Percentiles rank a stretch among this genome's conserved stretches.
These are phyloP conservation scores for Neodiprion lecontei DNA, from an alignment of 1,140 invertebrate genomes.

Conservation along the genomic window DNA sequence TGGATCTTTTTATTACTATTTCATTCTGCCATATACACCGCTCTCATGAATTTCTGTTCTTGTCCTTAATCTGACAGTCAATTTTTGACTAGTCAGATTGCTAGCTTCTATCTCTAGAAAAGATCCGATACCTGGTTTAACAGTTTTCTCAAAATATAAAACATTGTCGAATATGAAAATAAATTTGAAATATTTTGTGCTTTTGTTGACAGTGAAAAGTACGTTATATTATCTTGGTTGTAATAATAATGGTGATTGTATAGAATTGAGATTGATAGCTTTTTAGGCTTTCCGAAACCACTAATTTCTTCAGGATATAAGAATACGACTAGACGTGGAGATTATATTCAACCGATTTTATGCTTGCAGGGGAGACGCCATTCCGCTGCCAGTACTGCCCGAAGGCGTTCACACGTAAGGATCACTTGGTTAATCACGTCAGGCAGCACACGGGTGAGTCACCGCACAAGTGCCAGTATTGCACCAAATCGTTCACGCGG, in stretches of 20 bases:
- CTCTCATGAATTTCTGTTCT: slow-evolving; percentile 37
- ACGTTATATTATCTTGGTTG: too few relatives aligned
- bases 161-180: too few relatives aligned
- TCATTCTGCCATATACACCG: slow-evolving; percentile 48
- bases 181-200: too few relatives aligned
- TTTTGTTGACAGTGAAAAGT: too few relatives aligned
- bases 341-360: slow-evolving; percentile 8
- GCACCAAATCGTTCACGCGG: slow-evolving; percentile 81
- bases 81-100: background rate
- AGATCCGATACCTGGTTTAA: too few relatives aligned
- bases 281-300: too few relatives aligned
- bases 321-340: too few relatives aligned
- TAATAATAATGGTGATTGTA: too few relatives aligned
- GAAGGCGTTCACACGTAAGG: slow-evolving; percentile 72
- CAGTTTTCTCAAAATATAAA: too few relatives aligned
- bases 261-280: too few relatives aligned
- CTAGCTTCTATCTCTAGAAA: too few relatives aligned
- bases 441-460: slow-evolving; percentile 78
- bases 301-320: too few relatives aligned
- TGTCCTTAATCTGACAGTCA: background rate
- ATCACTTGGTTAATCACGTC: slow-evolving; percentile 71
- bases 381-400: slow-evolving; percentile 70
- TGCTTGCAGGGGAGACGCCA: slow-evolving; percentile 58
- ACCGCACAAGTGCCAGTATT: slow-evolving; percentile 70
- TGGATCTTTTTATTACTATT: background rate